These are phyloP conservation scores for Apocheima hispidaria DNA, from an alignment of 2,888 invertebrate genomes.

Conservation along the genomic window DNA sequence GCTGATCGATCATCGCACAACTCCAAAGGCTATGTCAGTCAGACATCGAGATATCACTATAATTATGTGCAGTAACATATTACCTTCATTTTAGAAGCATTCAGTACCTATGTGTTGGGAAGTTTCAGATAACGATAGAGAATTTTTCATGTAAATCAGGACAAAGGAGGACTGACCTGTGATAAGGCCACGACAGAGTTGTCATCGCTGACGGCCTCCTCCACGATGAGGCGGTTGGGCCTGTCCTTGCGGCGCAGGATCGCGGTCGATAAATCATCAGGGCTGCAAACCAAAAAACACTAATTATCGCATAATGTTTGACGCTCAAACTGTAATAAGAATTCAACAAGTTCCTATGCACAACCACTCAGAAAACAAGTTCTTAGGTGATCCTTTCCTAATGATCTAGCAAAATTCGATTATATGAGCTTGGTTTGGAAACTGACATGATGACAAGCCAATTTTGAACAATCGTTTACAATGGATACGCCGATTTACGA, in stretches of 20 bases:
- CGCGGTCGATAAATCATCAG: slow-evolving; percentile 98
- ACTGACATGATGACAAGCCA: slow-evolving; percentile 86
- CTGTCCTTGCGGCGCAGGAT: slow-evolving; percentile 99
- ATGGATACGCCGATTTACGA: slow-evolving; percentile 46
- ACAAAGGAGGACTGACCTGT: slow-evolving; percentile 88
- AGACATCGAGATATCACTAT: background rate
- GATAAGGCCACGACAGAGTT: slow-evolving; percentile 99
- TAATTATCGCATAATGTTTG: slow-evolving; percentile 32
- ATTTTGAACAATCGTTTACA: slow-evolving; percentile 69
- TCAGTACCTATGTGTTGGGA: background rate
- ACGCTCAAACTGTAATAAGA: background rate
- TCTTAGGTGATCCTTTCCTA: slow-evolving; percentile 14
- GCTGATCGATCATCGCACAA: background rate
- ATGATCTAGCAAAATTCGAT: slow-evolving; percentile 53
- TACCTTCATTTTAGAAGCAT: background rate
- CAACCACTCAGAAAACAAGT: slow-evolving; percentile 3
- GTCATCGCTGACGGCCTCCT: slow-evolving; percentile 99
- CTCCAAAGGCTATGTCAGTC: background rate
- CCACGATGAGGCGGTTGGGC: slow-evolving; percentile 99
- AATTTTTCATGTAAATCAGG: slow-evolving; percentile 24
- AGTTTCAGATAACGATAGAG: slow-evolving; percentile 19
- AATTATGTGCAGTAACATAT: background rate
- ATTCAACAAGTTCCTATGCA: background rate
- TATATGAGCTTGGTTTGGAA: slow-evolving; percentile 49
- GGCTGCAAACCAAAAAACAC: slow-evolving; percentile 74